A percentile compares a stretch with the other conserved stretches of the same genome.
phyloP scores from a whole-genome alignment of 2,888 invertebrate species.

The Drosophila barbarae region DNA sequence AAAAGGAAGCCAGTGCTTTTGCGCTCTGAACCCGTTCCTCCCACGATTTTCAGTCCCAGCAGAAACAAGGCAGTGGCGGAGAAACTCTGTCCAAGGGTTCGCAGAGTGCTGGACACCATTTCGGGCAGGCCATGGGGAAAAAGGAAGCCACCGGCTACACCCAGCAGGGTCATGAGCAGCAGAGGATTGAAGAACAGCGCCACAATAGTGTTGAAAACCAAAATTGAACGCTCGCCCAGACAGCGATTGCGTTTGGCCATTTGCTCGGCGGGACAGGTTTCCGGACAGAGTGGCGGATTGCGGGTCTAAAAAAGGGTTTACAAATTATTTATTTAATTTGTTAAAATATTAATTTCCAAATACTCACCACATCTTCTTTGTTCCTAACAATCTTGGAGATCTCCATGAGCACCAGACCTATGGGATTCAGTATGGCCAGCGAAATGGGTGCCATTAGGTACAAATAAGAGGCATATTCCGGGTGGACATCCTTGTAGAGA shows the following conservation, averaged over 20 bases:
- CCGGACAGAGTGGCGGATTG: conserved; percentile 73
- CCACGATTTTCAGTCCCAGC: conserved; percentile 94
- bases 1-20: conserved; percentile 85
- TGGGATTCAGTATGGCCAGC: conserved; percentile 93
- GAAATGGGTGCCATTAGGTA: conserved; percentile 97
- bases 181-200: conserved; percentile 93
- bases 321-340: no score
- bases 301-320: conserved; percentile 40
- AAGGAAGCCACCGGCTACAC: conserved; percentile 90
- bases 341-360: neutral
- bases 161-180: conserved; percentile 94
- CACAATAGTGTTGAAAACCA: conserved; percentile 81
- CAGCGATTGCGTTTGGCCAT: conserved; percentile 65
- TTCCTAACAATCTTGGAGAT: conserved; percentile 81
- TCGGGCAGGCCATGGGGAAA: conserved; percentile 89
- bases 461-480: conserved; percentile 93
- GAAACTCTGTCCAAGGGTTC: conserved; percentile 92
- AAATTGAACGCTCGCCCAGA: conserved; percentile 69
- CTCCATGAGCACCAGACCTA: conserved; percentile 94
- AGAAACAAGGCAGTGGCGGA: conserved; percentile 94
- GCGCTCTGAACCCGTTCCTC: conserved; percentile 83
- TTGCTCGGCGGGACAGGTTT: conserved; percentile 73
- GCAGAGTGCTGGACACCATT: conserved; percentile 86
- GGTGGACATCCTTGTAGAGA: conserved; percentile 90
- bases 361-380: conserved; percentile 68